Conservation (phyloP, 2,888 invertebrate genomes). For the Callimorpha dominula region DNA sequence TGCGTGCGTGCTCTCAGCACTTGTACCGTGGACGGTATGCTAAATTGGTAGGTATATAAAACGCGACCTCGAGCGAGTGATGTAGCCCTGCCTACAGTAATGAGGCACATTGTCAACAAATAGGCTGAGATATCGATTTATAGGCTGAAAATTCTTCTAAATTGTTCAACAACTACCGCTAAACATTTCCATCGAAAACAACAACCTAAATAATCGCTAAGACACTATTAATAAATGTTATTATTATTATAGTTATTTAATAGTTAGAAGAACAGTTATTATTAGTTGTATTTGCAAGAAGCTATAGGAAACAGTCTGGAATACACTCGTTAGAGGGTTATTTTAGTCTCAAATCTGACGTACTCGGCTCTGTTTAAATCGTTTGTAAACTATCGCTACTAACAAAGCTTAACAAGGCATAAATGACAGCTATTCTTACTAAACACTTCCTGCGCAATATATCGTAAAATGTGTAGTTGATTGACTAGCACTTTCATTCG, state of each 20-base stretch:
- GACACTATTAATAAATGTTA: conserved; percentile 2
- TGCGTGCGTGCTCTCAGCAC: too few species aligned
- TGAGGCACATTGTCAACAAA: conserved; percentile 28
- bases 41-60: too few species aligned
- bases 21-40: too few species aligned
- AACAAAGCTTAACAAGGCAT: conserved; percentile 24
- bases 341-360: conserved; percentile 16
- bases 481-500: background rate
- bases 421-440: conserved; percentile 22
- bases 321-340: conserved; percentile 13
- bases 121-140: background rate
- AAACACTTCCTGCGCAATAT: conserved; percentile 15
- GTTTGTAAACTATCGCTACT: conserved; percentile 19
- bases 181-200: background rate
- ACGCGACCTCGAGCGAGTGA: too few species aligned
- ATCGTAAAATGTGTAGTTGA: background rate
- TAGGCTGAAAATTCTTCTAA: too few species aligned
- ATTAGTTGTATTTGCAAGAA: conserved; percentile 12
- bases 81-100: conserved; percentile 32
- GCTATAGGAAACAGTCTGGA: conserved; percentile 8
- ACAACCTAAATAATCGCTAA: background rate
- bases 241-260: conserved; percentile 5
- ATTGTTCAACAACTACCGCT: too few species aligned
- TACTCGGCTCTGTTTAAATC: conserved; percentile 8
- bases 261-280: conserved; percentile 14